phyloP scores from a whole-genome alignment of 2,797 vertebrate species.

The Crax fasciolata region DNA sequence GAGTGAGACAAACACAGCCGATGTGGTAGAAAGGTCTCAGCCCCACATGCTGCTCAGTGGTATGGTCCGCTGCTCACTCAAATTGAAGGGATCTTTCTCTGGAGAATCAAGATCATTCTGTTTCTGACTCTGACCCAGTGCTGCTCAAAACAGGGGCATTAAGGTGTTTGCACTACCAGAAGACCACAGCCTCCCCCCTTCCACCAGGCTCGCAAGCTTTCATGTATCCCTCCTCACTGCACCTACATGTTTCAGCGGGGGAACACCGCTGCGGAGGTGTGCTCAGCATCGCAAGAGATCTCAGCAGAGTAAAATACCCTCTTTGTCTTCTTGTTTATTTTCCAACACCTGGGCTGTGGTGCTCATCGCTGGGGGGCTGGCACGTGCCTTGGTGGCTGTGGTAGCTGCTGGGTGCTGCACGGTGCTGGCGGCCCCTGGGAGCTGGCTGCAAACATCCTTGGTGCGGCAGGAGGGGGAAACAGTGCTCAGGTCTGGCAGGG shows the following conservation, averaged over 20 bases:
- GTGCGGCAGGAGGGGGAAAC: neutral
- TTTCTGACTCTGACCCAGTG: too few species aligned
- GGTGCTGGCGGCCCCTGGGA: neutral
- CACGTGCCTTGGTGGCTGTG: fast-evolving
- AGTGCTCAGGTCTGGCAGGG: slow-evolving; percentile 26
- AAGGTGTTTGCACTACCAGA: neutral
- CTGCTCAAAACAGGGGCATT: neutral
- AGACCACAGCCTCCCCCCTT: neutral
- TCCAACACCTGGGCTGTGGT: fast-evolving
- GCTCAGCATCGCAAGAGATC: neutral
- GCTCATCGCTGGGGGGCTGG: fast-evolving
- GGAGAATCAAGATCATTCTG: too few species aligned
- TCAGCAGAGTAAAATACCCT: neutral
- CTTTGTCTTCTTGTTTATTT: neutral
- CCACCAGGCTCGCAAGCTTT: neutral
- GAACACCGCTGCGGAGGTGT: neutral
- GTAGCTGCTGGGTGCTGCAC: neutral
- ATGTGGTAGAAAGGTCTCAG: too few species aligned
- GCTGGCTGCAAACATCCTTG: neutral
- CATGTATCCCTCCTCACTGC: neutral
- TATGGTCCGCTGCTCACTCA: too few species aligned
- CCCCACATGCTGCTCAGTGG: too few species aligned
- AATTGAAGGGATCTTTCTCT: too few species aligned
- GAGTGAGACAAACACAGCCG: too few species aligned
- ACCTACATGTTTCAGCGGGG: neutral